Evolutionary conservation across 92 coral and sea anemone species (phyloP).

Genomic region (Nematostella vectensis): DNA sequence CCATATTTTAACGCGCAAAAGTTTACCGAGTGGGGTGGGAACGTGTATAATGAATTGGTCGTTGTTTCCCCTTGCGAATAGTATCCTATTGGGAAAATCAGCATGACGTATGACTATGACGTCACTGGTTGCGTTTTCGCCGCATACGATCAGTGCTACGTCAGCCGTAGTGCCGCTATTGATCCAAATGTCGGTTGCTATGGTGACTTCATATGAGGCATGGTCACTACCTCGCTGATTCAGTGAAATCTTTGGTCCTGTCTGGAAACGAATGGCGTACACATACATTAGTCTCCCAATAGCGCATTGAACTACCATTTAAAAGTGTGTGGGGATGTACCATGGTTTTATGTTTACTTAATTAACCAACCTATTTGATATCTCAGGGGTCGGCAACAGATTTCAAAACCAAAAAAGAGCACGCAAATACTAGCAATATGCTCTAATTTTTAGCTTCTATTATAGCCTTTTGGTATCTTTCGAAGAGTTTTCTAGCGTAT

Average conservation of each 20-base stretch:
- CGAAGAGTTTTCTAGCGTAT: too few relatives aligned
- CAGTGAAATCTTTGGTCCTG: conserved; percentile 13
- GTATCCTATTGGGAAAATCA: conserved; percentile 8
- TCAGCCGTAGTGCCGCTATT: conserved; percentile 55
- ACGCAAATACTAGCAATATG: too few relatives aligned
- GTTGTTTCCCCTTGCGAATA: conserved; percentile 40
- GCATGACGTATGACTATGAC: conserved; percentile 20
- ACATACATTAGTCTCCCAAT: neutral
- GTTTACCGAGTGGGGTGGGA: conserved; percentile 26
- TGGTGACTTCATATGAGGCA: conserved; percentile 38
- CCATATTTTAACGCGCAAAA: conserved; percentile 26
- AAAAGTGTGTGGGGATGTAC: too few relatives aligned
- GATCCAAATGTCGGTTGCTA: conserved; percentile 51
- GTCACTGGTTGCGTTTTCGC: conserved; percentile 35
- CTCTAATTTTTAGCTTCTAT: too few relatives aligned
- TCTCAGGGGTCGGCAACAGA: too few relatives aligned
- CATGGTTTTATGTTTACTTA: too few relatives aligned
- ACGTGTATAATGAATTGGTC: conserved; percentile 35
- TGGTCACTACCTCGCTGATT: conserved; percentile 1
- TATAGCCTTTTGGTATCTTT: too few relatives aligned
- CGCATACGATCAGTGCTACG: conserved; percentile 41
- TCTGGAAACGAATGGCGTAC: conserved; percentile 2
- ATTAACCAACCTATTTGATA: too few relatives aligned
- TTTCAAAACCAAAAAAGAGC: too few relatives aligned
- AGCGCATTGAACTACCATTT: too few relatives aligned